phyloP scores from a whole-genome alignment of 2,888 invertebrate genomes.

The Oeneis ivallda region DNA sequence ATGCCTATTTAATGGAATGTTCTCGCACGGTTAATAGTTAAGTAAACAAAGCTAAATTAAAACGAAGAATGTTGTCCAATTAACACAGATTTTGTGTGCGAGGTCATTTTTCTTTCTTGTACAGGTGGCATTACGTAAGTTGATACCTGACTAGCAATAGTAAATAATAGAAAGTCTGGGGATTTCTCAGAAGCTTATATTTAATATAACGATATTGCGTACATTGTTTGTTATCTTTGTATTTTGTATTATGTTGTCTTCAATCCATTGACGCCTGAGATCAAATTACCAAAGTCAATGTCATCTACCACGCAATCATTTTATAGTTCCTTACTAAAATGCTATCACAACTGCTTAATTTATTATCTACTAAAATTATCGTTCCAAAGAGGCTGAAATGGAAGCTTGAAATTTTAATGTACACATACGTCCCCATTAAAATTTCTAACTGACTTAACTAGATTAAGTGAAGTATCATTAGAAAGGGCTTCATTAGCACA shows the following conservation, averaged over 20 bases:
- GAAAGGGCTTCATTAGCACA: too few species aligned
- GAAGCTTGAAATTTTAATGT: too few species aligned
- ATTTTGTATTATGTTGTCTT: neutral
- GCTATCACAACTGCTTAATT: too few species aligned
- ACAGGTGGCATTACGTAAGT: conserved; percentile 2
- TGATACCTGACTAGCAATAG: neutral
- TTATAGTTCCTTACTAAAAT: too few species aligned
- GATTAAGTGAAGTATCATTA: too few species aligned
- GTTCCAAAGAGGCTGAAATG: too few species aligned
- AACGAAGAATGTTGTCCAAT: neutral
- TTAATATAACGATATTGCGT: neutral
- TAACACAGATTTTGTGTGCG: conserved; percentile 4
- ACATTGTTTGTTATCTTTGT: neutral
- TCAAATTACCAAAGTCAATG: too few species aligned
- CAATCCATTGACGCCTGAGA: neutral
- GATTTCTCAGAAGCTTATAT: neutral
- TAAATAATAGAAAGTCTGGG: neutral
- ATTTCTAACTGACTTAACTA: too few species aligned
- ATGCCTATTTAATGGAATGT: conserved; percentile 48
- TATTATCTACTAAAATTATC: too few species aligned
- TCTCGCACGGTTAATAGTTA: conserved; percentile 55
- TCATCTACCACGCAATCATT: too few species aligned
- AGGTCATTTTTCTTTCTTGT: conserved; percentile 14
- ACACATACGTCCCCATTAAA: too few species aligned
- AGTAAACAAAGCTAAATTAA: too few species aligned